Conservation (phyloP, 1,140 invertebrate species). For the Antheraea pernyi region DNA sequence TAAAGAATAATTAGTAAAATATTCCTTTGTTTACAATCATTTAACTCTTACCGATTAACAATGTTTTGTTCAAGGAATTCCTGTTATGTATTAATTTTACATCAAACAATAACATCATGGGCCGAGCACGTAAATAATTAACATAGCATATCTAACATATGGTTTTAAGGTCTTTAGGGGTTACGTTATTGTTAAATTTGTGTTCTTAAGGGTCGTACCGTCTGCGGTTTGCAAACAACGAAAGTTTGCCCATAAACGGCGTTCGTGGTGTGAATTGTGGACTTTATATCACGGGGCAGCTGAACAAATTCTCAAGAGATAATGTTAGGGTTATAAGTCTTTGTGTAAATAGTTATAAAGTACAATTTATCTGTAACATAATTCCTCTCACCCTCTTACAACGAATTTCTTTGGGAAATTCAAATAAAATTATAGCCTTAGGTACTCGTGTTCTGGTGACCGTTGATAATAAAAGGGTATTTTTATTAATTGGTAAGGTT, state of each 20-base stretch:
- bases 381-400: neutral
- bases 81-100: neutral
- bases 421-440: neutral
- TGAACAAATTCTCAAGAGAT: conserved; percentile 11
- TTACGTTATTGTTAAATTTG: conserved; percentile 28
- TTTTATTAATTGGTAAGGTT: neutral
- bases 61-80: too few species aligned
- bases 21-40: too few species aligned
- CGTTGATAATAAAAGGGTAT: neutral
- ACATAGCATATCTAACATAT: conserved; percentile 20
- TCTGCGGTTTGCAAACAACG: conserved; percentile 23
- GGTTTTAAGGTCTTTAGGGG: conserved; percentile 20
- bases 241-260: conserved; percentile 35
- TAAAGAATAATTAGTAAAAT: too few species aligned
- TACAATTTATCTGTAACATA: neutral
- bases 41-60: too few species aligned
- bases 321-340: conserved; percentile 6
- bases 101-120: conserved; percentile 13
- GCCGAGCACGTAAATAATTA: conserved; percentile 35
- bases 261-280: conserved; percentile 22
- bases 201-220: conserved; percentile 23
- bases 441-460: neutral
- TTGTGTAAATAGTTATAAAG: neutral
- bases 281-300: conserved; percentile 5
- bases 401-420: neutral